Conservation (phyloP, 2,888 invertebrate species). For the Polyommatus icarus region DNA sequence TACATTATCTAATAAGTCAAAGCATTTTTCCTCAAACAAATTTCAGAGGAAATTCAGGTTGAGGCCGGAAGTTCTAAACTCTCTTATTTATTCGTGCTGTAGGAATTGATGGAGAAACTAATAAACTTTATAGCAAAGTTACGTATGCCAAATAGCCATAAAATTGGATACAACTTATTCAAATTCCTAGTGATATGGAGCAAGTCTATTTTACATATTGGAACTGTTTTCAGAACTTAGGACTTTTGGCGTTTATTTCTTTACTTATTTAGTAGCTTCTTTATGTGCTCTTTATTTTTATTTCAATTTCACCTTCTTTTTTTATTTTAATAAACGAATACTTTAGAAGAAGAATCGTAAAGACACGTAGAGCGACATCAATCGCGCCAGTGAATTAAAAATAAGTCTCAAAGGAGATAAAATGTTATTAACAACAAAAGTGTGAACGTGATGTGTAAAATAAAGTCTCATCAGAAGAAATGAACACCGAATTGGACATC, state of each 20-base stretch:
- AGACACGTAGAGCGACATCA: background rate
- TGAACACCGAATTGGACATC: slow-evolving; percentile 69
- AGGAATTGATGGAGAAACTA: background rate
- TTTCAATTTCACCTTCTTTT: no score
- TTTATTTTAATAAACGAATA: background rate
- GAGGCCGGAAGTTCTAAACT: background rate
- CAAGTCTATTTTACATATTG: background rate
- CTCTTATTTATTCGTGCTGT: background rate
- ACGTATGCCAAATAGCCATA: background rate
- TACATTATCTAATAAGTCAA: background rate
- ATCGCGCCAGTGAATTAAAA: background rate
- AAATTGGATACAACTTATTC: background rate
- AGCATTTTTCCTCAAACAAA: background rate
- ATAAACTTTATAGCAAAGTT: background rate
- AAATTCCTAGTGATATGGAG: background rate
- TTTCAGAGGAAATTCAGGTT: background rate
- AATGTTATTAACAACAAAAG: background rate
- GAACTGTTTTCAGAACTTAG: background rate
- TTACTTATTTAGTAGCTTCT: no score
- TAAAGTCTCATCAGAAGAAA: slow-evolving; percentile 43
- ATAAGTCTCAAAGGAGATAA: background rate
- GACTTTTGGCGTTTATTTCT: background rate
- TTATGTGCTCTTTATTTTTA: no score
- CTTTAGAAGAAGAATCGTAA: background rate
- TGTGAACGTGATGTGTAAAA: background rate